These are phyloP conservation scores for Mormyrops boulengeri DNA, from an alignment of 2,797 vertebrate genomes.

Conservation along the genomic window DNA sequence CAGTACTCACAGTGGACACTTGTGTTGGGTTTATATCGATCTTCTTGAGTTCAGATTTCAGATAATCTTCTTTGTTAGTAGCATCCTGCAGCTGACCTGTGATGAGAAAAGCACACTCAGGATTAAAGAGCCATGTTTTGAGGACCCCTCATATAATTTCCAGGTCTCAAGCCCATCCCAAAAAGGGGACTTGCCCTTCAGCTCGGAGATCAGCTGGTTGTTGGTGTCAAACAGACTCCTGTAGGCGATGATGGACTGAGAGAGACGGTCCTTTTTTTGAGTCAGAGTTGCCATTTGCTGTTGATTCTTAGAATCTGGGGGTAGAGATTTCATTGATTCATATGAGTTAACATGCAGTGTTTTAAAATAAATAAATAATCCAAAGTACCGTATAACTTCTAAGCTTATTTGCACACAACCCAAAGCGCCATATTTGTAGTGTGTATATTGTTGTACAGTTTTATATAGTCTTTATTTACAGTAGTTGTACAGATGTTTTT, in stretches of 20 bases:
- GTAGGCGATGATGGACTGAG: constrained; percentile 49
- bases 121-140: not conserved
- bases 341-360: not conserved
- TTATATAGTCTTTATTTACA: not conserved
- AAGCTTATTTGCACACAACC: not conserved
- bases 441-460: not conserved
- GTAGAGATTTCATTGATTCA: not conserved
- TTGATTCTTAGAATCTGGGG: constrained; percentile 71
- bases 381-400: not conserved
- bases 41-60: constrained; percentile 53
- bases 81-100: constrained; percentile 59
- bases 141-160: not conserved
- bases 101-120: constrained; percentile 24
- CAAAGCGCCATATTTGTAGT: not conserved
- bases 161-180: not conserved
- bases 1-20: constrained; percentile 51
- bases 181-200: constrained; percentile 60
- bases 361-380: not conserved
- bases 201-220: constrained; percentile 51
- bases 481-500: not conserved
- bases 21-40: constrained; percentile 51
- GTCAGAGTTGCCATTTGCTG: constrained; percentile 67
- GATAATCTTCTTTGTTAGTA: constrained; percentile 47
- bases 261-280: constrained; percentile 67
- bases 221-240: constrained; percentile 48